Conservation (phyloP, 2,113 vertebrate species). For the Labeo catla region DNA sequence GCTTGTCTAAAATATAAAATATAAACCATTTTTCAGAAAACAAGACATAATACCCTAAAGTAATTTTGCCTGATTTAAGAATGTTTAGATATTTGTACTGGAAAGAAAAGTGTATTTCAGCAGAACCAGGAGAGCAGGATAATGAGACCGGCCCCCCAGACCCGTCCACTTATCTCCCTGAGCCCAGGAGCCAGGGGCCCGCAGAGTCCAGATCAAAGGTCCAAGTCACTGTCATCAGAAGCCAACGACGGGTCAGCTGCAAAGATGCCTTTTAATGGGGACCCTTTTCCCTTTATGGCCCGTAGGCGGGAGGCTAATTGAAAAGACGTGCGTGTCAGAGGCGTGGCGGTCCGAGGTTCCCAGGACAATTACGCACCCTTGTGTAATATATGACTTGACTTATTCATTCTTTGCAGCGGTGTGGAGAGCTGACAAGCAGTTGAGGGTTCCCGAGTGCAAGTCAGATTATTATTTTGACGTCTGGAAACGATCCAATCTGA, state of each 20-base stretch:
- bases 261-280: conserved; percentile 63
- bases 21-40: too few species aligned
- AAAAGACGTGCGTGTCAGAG: conserved; percentile 61
- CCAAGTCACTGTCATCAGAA: conserved; percentile 61
- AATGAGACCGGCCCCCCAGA: conserved; percentile 54
- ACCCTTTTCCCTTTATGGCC: conserved; percentile 65
- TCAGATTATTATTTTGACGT: conserved; percentile 35
- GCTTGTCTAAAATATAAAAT: too few species aligned
- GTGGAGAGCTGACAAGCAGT: background rate
- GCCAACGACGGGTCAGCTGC: conserved; percentile 61
- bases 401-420: background rate
- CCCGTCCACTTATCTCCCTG: conserved; percentile 49
- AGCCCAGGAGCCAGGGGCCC: conserved; percentile 56
- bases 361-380: conserved; percentile 55
- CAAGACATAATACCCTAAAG: too few species aligned
- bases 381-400: conserved; percentile 32
- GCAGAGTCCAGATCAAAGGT: conserved; percentile 68
- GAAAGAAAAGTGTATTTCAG: background rate
- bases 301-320: conserved; percentile 59
- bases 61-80: too few species aligned
- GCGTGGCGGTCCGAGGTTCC: conserved; percentile 46
- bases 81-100: background rate
- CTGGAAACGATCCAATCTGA: conserved; percentile 24
- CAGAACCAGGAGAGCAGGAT: conserved; percentile 17
- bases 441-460: conserved; percentile 22